Percentiles rank a stretch among this genome's conserved stretches.
phyloP scores from a whole-genome alignment of 2,797 vertebrate species.

The Darevskia mixta region DNA sequence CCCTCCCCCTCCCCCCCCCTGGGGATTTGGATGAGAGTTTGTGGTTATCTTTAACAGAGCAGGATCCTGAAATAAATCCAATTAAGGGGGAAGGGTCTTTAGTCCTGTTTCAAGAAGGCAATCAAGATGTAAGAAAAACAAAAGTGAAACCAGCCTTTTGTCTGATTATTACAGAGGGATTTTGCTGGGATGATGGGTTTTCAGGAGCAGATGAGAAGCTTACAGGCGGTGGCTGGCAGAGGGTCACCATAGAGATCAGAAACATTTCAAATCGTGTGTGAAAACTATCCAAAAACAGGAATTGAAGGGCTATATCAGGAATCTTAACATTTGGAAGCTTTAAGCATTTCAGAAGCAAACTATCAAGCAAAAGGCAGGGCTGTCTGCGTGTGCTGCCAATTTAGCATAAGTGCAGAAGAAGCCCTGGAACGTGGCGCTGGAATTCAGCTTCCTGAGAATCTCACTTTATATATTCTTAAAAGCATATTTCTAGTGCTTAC shows the following conservation, averaged over 20 bases:
- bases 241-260: background rate
- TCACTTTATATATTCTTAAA: background rate
- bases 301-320: background rate
- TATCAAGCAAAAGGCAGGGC: background rate
- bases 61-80: background rate
- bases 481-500: background rate
- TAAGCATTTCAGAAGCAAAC: background rate
- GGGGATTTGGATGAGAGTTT: background rate
- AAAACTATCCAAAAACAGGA: background rate
- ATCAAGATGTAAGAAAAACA: background rate
- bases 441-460: background rate
- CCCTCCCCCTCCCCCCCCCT: background rate
- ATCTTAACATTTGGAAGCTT: background rate
- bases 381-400: background rate
- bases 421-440: background rate
- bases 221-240: background rate
- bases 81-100: background rate
- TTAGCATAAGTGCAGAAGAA: background rate
- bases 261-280: background rate
- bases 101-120: background rate
- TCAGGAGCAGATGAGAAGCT: slow-evolving; percentile 7
- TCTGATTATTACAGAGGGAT: slow-evolving; percentile 8
- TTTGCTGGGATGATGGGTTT: background rate
- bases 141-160: background rate
- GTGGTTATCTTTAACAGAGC: background rate